Percentiles rank a stretch among this genome's conserved stretches.
Conservation (phyloP, 2,797 vertebrate species). For the Pyrocephalus nanus region DNA sequence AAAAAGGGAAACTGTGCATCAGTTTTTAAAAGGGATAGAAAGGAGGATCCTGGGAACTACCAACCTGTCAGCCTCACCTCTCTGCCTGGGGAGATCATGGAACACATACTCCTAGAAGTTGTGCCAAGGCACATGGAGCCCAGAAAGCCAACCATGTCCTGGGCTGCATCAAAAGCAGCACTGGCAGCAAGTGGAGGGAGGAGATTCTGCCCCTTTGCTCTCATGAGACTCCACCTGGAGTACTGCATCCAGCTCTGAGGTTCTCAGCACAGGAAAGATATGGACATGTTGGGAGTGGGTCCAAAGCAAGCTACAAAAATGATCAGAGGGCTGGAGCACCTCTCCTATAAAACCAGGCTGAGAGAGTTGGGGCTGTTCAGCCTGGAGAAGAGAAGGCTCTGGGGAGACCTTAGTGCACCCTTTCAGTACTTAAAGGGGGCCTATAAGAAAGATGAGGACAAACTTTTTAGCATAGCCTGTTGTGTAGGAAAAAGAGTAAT, state of each 20-base stretch:
- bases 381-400: neutral
- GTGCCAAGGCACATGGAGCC: neutral
- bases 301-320: neutral
- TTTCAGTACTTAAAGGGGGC: too few species aligned
- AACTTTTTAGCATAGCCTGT: neutral
- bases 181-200: neutral
- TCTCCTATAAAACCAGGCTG: neutral
- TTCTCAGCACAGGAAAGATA: neutral
- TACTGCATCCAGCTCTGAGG: neutral
- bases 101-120: neutral
- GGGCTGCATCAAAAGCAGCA: neutral
- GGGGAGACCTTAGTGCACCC: neutral
- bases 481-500: neutral
- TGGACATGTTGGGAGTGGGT: neutral
- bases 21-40: neutral
- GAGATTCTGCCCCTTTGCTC: neutral
- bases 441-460: neutral
- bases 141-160: neutral
- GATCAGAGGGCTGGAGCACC: neutral
- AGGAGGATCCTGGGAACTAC: neutral
- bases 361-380: neutral
- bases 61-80: neutral
- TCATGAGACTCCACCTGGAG: neutral
- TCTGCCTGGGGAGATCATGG: neutral
- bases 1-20: neutral